A percentile compares a stretch with the other conserved stretches of the same genome.
Conservation (phyloP, 1,140 invertebrate species). For the Musca domestica region DNA sequence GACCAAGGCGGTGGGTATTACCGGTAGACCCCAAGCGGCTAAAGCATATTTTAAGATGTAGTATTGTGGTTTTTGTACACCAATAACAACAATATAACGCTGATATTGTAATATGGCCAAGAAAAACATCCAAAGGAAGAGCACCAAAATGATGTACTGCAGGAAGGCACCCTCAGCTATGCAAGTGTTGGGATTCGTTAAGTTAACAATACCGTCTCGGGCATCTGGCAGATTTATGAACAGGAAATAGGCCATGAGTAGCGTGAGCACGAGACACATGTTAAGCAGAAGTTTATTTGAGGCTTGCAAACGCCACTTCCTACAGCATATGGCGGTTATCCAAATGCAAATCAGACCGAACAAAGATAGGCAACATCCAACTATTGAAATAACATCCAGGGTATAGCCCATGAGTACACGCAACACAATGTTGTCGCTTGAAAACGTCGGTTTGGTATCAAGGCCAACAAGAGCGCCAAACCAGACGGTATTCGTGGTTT, state of each 20-base stretch:
- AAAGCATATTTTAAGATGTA: neutral
- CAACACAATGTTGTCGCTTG: neutral
- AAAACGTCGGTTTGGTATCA: no score
- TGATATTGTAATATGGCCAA: neutral
- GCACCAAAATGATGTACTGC: constrained; percentile 4
- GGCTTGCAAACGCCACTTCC: neutral
- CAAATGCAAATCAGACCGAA: constrained; percentile 1
- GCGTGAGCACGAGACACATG: neutral
- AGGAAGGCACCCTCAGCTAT: neutral
- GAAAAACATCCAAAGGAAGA: constrained; percentile 3
- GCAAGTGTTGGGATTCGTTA: neutral
- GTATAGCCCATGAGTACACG: no score
- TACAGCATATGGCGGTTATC: neutral
- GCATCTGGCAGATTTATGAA: neutral
- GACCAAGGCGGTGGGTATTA: neutral
- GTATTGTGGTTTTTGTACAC: neutral
- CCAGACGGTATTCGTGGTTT: no score
- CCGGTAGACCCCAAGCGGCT: neutral
- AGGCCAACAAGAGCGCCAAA: no score
- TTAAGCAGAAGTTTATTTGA: neutral
- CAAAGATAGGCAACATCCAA: neutral
- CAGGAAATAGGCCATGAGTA: neutral
- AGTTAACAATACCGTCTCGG: neutral
- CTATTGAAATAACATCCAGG: neutral
- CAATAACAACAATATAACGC: neutral